A percentile compares a stretch with the other conserved stretches of the same genome.
Conservation (phyloP, 2,797 vertebrate species). For the Clarias platycephalus region DNA sequence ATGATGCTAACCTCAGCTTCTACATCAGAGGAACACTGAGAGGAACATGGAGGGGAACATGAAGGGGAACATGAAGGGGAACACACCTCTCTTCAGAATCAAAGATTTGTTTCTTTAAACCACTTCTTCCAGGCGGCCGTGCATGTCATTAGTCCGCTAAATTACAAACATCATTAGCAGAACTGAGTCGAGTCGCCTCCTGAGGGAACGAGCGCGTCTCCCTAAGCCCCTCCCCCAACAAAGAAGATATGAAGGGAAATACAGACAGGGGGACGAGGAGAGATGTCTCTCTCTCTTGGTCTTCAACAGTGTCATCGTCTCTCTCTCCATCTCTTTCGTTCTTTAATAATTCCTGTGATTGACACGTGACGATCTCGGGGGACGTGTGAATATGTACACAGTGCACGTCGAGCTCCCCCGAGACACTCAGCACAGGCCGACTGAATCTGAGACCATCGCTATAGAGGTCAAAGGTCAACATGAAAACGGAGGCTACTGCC, state of each 20-base stretch:
- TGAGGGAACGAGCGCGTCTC: conserved; percentile 55
- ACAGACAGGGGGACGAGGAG: conserved; percentile 17
- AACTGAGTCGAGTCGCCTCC: conserved; percentile 74
- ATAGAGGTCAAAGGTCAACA: conserved; percentile 8
- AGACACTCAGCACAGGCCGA: neutral
- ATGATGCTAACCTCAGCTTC: neutral
- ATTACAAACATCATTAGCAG: conserved; percentile 71
- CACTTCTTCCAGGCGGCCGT: conserved; percentile 68
- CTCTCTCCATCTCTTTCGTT: neutral
- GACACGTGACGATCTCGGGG: neutral
- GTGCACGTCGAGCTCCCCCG: neutral
- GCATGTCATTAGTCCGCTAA: conserved; percentile 74
- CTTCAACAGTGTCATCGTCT: neutral
- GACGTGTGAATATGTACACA: neutral
- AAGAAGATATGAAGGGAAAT: conserved; percentile 56
- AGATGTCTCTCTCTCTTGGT: neutral
- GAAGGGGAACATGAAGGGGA: no score
- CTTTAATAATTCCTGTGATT: neutral
- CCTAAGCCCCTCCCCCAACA: conserved; percentile 64
- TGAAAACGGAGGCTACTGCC: neutral
- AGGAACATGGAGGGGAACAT: no score
- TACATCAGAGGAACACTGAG: neutral
- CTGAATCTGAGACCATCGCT: neutral
- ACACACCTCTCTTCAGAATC: neutral
- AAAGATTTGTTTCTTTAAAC: neutral